Evolutionary conservation across 2,113 vertebrate genomes (phyloP), one percentile per base, ranked within the genome.

Genomic region (Vireo altiloquus): DNA sequence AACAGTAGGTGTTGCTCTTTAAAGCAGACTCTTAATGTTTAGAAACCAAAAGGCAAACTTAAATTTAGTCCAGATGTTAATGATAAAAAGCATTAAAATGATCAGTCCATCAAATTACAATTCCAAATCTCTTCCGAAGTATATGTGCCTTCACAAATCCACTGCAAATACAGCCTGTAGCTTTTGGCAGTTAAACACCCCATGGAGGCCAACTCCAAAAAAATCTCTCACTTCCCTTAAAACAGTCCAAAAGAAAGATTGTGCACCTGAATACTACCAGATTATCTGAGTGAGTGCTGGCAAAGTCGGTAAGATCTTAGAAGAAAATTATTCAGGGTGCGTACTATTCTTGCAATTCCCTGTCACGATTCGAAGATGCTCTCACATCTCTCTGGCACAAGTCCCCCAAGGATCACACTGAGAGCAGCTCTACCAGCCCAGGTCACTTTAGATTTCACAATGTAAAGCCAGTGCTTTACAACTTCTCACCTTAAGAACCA

Each of bases 381-480:
- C 9, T 93, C 33, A 50, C 13, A 17, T 8, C 11, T 42, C 31
- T 33, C 37, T 61, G 71, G 77, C 39, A 74, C 14, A 71, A 9
- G 8, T 8, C 9, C 52, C 12, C 15, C 1, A 44, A 0, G n/a
- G 17, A 40, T 2, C 0, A 0, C 24, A 44, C 33, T 17, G 37
- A 46, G 12, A 65, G 17, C 27, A 47, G 7, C 9, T 53, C 28
- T 47, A 20, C 25, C 6, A 10, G 20, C n/a, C 20, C 33, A 25
- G 19, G 37, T n/a, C 30, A 11, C 56, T 19, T 79, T 37, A 30
- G 33, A 57, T 28, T 4, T 33, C 40, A 6, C 12, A 35, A 89
- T 5, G 12, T 61, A 75, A 78, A 75, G 44, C 15, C 33, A 69
- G 16, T 1, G 2, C 49, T 65, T 88, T 1, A 1, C 28, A 53